Base-by-base conservation (phyloP, 2,113 vertebrate species). In the Perccottus glenii region DNA sequence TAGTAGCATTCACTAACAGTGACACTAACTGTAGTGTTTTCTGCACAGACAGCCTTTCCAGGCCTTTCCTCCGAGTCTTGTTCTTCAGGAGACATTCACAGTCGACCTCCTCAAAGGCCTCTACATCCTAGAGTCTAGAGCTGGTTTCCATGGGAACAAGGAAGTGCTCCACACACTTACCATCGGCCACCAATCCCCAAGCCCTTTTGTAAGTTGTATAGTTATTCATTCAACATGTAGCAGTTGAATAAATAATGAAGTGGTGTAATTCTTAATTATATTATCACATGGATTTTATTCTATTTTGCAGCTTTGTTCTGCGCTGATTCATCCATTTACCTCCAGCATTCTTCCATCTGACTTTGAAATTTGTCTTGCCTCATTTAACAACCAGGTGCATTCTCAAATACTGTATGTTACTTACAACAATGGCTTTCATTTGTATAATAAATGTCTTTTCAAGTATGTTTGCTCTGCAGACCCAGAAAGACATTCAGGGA, bases 31-130 rank as follows among this genome's bases (percentile, higher is more conserved):
- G 4, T 38, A 8, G 5, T 55, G 32, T 38, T 14, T 38, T 59
- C 68, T 5, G 9, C 75, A 58, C 89, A 97, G 95, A 81, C 95
- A 95, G 78, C 92, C 94, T 32, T 92, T 94, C 87, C 89, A 88
- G 66, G 77, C 87, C 64, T 88, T 92, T 61, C 91, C 92, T 2
- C 91, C 90, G 80, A 93, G 81, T 67, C 75, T 95, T 10, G 71
- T 94, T 53, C 88, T 97, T 19, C 92, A 92, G 78, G 93, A 94
- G 74, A 95, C 92, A 2, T 95, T 96, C 77, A 94, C 92, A 0
- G 70, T 91, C 0, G 91, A 94, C 67, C 84, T 90, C 45, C 82
- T 73, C 42, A 91, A 90, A 72, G 92, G 84, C 16, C 80, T 74
- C 16, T 94, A 94, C 51, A 77, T 88, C n/a, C 87, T 96, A 80